These are phyloP conservation scores for Acrossocheilus fasciatus DNA, from an alignment of 2,797 vertebrate species.

Conservation along the genomic window DNA sequence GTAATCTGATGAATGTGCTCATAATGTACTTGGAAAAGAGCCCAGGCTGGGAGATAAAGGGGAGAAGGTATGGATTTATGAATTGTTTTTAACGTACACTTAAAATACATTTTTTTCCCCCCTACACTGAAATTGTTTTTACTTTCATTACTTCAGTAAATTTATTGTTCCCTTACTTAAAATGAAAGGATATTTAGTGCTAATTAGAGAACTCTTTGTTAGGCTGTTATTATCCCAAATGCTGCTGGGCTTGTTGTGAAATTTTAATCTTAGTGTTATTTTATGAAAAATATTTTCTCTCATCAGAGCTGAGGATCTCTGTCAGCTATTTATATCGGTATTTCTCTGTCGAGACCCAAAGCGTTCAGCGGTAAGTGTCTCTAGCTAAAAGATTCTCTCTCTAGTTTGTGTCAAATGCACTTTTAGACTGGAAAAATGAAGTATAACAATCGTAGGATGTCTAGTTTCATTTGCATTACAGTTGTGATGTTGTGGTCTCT, in stretches of 20 bases:
- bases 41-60: conserved; percentile 73
- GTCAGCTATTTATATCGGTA: conserved; percentile 70
- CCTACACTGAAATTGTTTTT: conserved; percentile 26
- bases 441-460: background rate
- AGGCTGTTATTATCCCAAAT: conserved; percentile 27
- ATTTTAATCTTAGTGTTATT: conserved; percentile 44
- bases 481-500: conserved; percentile 39
- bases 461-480: conserved; percentile 46
- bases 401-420: conserved; percentile 15
- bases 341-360: conserved; percentile 67
- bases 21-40: conserved; percentile 81
- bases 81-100: background rate
- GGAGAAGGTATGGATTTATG: conserved; percentile 70
- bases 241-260: conserved; percentile 27
- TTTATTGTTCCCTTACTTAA: conserved; percentile 21
- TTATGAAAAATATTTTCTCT: conserved; percentile 47
- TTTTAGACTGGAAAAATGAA: conserved; percentile 22
- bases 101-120: background rate
- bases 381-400: conserved; percentile 5
- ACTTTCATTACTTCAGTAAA: conserved; percentile 28
- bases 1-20: conserved; percentile 78
- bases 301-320: conserved; percentile 71
- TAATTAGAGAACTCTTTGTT: conserved; percentile 19
- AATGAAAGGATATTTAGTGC: background rate
- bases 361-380: conserved; percentile 72